Evolutionary conservation across 2,797 vertebrate species (phyloP).

Genomic region (Lophotriccus pileatus): DNA sequence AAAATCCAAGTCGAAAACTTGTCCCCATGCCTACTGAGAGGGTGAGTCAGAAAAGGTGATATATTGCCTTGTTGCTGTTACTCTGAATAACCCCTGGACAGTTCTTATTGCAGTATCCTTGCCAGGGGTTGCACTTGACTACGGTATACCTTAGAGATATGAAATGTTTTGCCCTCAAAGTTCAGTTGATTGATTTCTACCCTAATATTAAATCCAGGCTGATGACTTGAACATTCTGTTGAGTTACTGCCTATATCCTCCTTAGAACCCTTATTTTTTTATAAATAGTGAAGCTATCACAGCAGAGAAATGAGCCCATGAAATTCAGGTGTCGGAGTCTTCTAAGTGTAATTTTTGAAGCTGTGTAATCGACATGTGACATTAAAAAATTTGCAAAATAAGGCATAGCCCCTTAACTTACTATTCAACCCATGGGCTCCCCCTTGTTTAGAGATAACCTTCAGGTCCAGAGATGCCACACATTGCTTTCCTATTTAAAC

Average conservation of each 20-base stretch:
- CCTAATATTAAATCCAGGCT: neutral
- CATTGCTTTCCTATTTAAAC: neutral
- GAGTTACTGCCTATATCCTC: neutral
- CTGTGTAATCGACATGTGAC: neutral
- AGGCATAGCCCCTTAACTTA: neutral
- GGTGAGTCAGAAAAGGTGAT: neutral
- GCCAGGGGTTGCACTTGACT: neutral
- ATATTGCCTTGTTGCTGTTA: neutral
- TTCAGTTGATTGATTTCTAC: neutral
- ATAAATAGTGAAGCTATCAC: neutral
- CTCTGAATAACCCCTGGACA: neutral
- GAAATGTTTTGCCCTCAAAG: neutral
- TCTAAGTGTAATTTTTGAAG: neutral
- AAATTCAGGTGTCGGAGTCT: neutral
- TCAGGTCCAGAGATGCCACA: neutral
- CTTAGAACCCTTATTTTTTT: neutral
- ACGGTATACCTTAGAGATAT: neutral
- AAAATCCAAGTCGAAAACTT: neutral
- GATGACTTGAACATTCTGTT: neutral
- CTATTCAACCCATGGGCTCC: neutral
- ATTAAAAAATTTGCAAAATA: neutral
- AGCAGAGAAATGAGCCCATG: neutral
- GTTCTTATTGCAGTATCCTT: neutral
- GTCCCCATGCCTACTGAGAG: rapidly evolving
- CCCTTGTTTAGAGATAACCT: neutral